Conservation (phyloP, 2,888 invertebrate genomes). For the Aporophyla lueneburgensis region DNA sequence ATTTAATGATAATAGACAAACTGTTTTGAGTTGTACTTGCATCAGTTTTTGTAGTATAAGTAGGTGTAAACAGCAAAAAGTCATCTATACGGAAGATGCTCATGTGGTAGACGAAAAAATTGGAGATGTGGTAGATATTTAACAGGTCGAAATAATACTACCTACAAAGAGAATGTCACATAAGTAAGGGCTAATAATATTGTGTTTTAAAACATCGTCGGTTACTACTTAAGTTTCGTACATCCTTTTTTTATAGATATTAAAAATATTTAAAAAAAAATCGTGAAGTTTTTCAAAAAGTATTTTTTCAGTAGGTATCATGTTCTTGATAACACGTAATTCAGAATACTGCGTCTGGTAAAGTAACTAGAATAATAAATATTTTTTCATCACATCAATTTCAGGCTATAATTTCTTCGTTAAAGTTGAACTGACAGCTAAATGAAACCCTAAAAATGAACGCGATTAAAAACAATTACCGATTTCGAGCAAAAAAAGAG, state of each 20-base stretch:
- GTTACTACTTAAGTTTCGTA: background rate
- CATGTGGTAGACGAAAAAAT: too few species aligned
- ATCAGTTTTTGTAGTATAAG: too few species aligned
- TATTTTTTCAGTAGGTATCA: background rate
- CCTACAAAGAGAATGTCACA: background rate
- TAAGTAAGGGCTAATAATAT: background rate
- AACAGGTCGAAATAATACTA: background rate
- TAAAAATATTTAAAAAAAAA: too few species aligned
- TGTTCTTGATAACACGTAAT: background rate
- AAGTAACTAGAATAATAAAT: background rate
- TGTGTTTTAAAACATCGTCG: background rate
- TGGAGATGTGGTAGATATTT: too few species aligned
- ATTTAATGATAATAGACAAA: too few species aligned
- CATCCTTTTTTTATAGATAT: background rate
- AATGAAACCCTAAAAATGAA: slow-evolving; percentile 26
- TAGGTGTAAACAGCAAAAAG: too few species aligned
- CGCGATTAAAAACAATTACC: slow-evolving; percentile 32
- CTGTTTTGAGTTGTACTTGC: too few species aligned
- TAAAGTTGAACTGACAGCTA: slow-evolving; percentile 23
- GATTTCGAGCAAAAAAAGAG: slow-evolving; percentile 13
- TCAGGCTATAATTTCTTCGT: background rate
- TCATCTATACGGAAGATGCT: too few species aligned
- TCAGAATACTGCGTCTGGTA: background rate
- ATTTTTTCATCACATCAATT: background rate
- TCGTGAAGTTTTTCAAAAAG: background rate